A percentile compares a stretch with the other conserved stretches of the same genome.
phyloP scores from a whole-genome alignment of 53 echinoderm and acorn worm species.

The Antedon mediterranea region DNA sequence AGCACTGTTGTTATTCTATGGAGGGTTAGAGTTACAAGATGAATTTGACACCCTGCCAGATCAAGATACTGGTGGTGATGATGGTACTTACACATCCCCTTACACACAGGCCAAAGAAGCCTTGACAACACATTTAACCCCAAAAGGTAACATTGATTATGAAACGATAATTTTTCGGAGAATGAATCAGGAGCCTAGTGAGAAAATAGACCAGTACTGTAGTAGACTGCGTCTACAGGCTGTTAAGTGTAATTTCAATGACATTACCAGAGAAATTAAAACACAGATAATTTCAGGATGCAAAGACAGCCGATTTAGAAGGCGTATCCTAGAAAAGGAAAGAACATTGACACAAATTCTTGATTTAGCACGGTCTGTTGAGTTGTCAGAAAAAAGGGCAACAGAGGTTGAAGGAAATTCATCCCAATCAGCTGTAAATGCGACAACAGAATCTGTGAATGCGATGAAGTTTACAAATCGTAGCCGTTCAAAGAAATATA shows the following conservation, averaged over 20 bases:
- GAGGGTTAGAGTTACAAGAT: slow-evolving; percentile 19
- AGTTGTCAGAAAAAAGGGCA: too few relatives aligned
- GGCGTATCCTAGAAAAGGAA: slow-evolving; percentile 12
- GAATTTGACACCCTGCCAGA: slow-evolving; percentile 5
- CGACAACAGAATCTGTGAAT: neutral
- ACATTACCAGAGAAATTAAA: slow-evolving; percentile 30
- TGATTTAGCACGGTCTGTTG: neutral
- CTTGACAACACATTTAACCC: slow-evolving; percentile 18
- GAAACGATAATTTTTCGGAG: slow-evolving; percentile 45
- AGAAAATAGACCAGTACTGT: slow-evolving; percentile 27
- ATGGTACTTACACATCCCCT: slow-evolving; percentile 11
- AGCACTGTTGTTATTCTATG: slow-evolving; percentile 38
- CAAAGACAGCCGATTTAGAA: slow-evolving; percentile 3
- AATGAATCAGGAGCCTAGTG: slow-evolving; percentile 17
- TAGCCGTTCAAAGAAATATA: too few relatives aligned
- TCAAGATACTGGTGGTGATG: slow-evolving; percentile 2
- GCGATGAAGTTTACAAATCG: too few relatives aligned
- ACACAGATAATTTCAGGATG: slow-evolving; percentile 46
- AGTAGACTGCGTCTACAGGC: slow-evolving; percentile 16
- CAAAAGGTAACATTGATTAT: slow-evolving; percentile 28
- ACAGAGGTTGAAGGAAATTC: too few relatives aligned
- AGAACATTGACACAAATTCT: neutral
- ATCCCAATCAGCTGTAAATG: too few relatives aligned
- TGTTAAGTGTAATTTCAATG: slow-evolving; percentile 23
- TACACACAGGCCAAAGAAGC: slow-evolving; percentile 23